Evolutionary conservation across 2,888 invertebrate genomes (phyloP), one percentile per base, ranked within the genome.

Genomic region (Pheosia gnoma): DNA sequence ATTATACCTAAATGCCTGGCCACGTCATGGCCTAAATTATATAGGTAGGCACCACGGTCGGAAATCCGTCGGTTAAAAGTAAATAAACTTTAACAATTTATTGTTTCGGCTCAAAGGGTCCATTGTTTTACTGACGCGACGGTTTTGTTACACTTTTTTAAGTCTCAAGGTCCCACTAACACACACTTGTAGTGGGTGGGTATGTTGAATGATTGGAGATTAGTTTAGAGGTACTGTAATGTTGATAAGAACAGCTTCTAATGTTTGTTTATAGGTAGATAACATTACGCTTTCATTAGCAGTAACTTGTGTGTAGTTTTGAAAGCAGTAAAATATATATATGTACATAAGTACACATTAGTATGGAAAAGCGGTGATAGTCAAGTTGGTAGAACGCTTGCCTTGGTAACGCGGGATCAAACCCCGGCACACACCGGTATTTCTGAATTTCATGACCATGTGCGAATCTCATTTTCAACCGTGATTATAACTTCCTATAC

Each of bases 81-180:
- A 72, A 74, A 76, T 74, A 73, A 76, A 71, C 39, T 65, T 59
- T 57, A 68, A 74, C 67, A 75, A 65, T 73, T 74, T 75, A 77
- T 78, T 77, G 78, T 79, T 74, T 71, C 59, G 62, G 63, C 62
- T 72, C 62, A 66, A 67, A 59, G 73, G 57, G 3, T 55, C 77
- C 76, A 77, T 79, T 79, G 79, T 79, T 72, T 64, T 58, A 59
- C 59, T 51, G 65, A 59, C 49, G 59, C 56, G 57, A 65, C 60
- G 61, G 25, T 52, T 57, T 57, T 5, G 37, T 13, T 59, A 3
- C 6, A 11, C 41, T 54, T 63, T 65, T 69, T 64, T 61, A 61
- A 36, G 61, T 67, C 64, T 70, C 69, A 71, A 74, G 74, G 74
- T 68, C 61, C 52, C n/a, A n/a, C 57, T 43, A 9, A 25, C 47